A percentile compares a stretch with the other conserved stretches of the same genome.
phyloP scores from a whole-genome alignment of 2,113 vertebrate genomes.

The Peromyscus californicus region DNA sequence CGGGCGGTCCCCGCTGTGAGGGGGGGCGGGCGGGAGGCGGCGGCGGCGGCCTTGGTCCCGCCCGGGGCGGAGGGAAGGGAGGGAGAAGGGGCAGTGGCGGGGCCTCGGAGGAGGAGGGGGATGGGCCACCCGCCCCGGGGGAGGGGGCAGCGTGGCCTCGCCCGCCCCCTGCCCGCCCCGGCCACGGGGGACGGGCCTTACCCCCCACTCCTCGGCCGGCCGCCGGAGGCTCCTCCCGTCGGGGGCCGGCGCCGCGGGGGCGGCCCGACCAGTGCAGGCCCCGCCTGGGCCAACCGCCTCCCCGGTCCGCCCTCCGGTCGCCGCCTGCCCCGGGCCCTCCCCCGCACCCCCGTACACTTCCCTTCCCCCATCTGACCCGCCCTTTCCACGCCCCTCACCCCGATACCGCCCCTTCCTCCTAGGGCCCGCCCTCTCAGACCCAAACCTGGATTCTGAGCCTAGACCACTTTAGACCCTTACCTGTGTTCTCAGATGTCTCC shows the following conservation, averaged over 20 bases:
- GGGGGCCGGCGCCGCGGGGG: constrained; percentile 77
- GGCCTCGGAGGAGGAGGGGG: constrained; percentile 78
- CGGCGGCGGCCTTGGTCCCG: constrained; percentile 82
- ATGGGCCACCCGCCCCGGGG: constrained; percentile 82
- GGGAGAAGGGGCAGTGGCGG: constrained; percentile 80
- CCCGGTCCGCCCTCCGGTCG: constrained; percentile 68
- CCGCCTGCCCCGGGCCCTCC: constrained; percentile 74
- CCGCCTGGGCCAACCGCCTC: constrained; percentile 75
- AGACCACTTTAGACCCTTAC: neutral
- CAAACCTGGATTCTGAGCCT: constrained; percentile 9
- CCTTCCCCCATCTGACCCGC: constrained; percentile 70
- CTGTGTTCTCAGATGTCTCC: neutral
- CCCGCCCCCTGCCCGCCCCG: constrained; percentile 82
- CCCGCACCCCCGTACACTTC: constrained; percentile 3
- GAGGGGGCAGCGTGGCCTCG: constrained; percentile 82
- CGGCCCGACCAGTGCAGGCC: constrained; percentile 73
- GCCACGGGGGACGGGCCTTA: constrained; percentile 78
- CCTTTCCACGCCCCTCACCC: constrained; percentile 80
- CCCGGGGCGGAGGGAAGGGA: constrained; percentile 82
- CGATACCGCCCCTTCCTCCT: constrained; percentile 77
- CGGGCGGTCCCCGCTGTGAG: constrained; percentile 82
- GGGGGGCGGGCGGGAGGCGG: constrained; percentile 82
- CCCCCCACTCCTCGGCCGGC: constrained; percentile 69
- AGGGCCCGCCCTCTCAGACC: constrained; percentile 51
- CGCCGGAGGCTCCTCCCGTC: constrained; percentile 78